Base-by-base conservation (phyloP, 2,113 vertebrate genomes). In the Motacilla alba region DNA sequence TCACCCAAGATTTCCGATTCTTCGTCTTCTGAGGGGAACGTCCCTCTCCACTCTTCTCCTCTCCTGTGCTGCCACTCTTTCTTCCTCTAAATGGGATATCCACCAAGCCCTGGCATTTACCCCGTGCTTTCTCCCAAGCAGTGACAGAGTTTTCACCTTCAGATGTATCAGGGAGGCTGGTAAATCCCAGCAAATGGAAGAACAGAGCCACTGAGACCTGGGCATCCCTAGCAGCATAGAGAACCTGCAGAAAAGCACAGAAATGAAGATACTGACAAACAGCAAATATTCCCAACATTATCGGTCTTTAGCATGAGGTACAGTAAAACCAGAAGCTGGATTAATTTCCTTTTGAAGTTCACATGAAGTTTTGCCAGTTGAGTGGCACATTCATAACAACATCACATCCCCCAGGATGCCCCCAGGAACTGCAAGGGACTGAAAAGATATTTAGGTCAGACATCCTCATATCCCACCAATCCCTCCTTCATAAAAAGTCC, bases 141-240 rank as follows among this genome's bases (percentile, higher is more conserved):
- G 80, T 6, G 39, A 66, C 84, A 90, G 24, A 30, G 20, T 91
- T 88, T 83, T 95, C 84, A 44, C 87, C 78, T 52, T 92, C 79
- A 53, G 95, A 55, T 41, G 52, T 30, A 62, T 76, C 90, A 70
- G 97, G 86, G 73, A 97, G 84, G 27, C 96, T 94, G 87, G 86
- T 63, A 85, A 98, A 97, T 73, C 97, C 98, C 86, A 99, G 97
- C 84, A 99, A 98, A 72, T 98, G 98, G 88, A 99, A 97, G 97
- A 99, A 99, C 69, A 99, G 98, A 60, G 98, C 99, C 68, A 99
- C 88, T 7, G 99, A 99, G 15, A 99, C 98, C 95, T 99, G 99
- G 56, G 99, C 99, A 83, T 99, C 99, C 84, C 98, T 98, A 83
- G 99, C 99, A 68, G 99, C 99, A 53, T 99, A 99, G 4, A 96